Evolutionary conservation across 2,888 invertebrate species (phyloP), one percentile per base, ranked within the genome.

Genomic region (Drosophila longiperda): DNA sequence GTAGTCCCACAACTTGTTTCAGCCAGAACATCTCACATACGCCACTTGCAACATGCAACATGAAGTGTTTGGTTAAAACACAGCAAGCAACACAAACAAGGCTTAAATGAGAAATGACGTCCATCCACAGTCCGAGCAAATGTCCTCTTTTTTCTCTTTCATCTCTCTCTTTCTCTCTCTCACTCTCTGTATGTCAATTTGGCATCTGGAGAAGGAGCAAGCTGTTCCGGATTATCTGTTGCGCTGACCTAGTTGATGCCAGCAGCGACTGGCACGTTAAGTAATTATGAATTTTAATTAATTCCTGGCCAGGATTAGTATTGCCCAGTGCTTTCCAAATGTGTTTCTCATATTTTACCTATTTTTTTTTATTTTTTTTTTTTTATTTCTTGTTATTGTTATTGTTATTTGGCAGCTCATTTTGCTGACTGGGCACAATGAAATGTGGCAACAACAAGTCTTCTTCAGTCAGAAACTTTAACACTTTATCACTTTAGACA

Each of bases 211-310:
- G 49, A 48, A 26, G n/a, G 17, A 49, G 26, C 32, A 40, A 15
- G 33, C 34, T 63, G 54, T 55, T 38, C 49, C 36, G 48, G 66
- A 73, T 81, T 71, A 79, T 70, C 75, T 61, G 53, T 63, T 66
- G 66, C 70, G 57, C 70, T 78, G 83, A 67, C 73, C 80, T 71
- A 66, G 69, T 78, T 80, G 55, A 72, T 73, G 66, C 59, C 64
- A 38, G 17, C 59, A 33, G 58, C 45, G 49, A 61, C 54, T 61
- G 60, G 68, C 63, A 62, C 62, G 80, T 73, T 58, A 87, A 67
- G 81, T 80, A 83, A 82, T 82, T 87, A 82, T 87, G 87, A 83
- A 82, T 82, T 86, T 82, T 86, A 82, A 82, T 82, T 86, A 82
- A 80, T 73, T 83, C 68, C 40, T n/a, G 32, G 52, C 58, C n/a